Evolutionary conservation across 2,888 invertebrate genomes (phyloP).

Genomic region (Morpho deidamia): DNA sequence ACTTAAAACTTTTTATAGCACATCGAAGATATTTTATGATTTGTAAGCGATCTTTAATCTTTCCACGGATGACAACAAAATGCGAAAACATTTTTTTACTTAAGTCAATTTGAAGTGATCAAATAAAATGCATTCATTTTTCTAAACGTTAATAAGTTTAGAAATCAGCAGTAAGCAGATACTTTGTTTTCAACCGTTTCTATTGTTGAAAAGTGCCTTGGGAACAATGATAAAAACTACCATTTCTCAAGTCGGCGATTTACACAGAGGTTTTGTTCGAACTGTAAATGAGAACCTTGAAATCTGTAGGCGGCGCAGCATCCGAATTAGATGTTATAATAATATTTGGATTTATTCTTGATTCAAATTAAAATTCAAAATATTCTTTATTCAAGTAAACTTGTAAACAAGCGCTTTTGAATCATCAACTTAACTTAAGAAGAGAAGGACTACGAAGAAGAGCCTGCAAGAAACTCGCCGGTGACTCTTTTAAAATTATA

Average conservation of each 20-base stretch:
- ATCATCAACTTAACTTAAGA: no score
- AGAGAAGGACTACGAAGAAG: no score
- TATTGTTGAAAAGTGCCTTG: neutral
- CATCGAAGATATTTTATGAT: no score
- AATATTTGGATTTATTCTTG: no score
- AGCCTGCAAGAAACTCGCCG: no score
- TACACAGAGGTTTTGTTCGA: neutral
- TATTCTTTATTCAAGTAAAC: no score
- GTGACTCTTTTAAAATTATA: no score
- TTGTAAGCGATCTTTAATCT: neutral
- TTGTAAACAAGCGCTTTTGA: no score
- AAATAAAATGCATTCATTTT: neutral
- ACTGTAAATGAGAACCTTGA: neutral
- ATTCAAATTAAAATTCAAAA: no score
- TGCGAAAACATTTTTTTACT: neutral
- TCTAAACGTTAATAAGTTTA: neutral
- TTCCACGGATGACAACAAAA: neutral
- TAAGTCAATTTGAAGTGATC: neutral
- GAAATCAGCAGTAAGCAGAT: neutral
- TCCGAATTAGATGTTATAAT: no score
- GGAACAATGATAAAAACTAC: neutral
- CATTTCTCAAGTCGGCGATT: neutral
- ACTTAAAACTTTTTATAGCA: no score
- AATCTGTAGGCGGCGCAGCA: neutral
- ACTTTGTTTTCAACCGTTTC: neutral